Evolutionary conservation across 2,113 vertebrate species (phyloP).

Genomic region (Dromas ardeola): DNA sequence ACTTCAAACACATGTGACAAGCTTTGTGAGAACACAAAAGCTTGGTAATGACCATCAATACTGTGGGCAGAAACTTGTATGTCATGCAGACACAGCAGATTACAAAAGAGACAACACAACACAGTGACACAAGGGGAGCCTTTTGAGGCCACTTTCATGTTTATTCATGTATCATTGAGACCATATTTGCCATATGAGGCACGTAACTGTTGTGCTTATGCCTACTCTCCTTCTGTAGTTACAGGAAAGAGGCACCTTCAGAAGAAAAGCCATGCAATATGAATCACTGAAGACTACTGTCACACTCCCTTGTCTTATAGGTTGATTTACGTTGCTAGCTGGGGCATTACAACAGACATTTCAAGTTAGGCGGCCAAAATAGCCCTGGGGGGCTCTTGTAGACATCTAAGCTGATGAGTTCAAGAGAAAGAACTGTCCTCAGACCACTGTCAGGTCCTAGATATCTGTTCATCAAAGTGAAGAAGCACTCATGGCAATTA

Average conservation of each 20-base stretch:
- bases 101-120: not conserved
- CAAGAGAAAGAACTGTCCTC: not conserved
- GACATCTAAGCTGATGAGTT: not conserved
- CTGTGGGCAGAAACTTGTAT: not conserved
- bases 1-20: not conserved
- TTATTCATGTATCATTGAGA: not conserved
- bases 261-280: not conserved
- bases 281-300: not conserved
- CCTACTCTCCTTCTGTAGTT: not conserved
- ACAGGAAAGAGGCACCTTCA: not conserved
- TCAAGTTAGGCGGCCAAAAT: not conserved
- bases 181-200: not conserved
- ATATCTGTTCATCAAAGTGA: not conserved
- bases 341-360: not conserved
- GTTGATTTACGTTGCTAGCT: not conserved
- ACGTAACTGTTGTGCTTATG: not conserved
- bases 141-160: not conserved
- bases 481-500: not conserved
- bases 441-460: not conserved
- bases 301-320: not conserved
- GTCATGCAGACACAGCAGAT: not conserved
- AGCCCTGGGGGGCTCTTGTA: not conserved
- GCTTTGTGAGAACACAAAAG: not conserved
- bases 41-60: not conserved
- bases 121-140: not conserved